These are phyloP conservation scores for Thamnophis elegans DNA, from an alignment of 2,797 vertebrate species.

Conservation along the genomic window DNA sequence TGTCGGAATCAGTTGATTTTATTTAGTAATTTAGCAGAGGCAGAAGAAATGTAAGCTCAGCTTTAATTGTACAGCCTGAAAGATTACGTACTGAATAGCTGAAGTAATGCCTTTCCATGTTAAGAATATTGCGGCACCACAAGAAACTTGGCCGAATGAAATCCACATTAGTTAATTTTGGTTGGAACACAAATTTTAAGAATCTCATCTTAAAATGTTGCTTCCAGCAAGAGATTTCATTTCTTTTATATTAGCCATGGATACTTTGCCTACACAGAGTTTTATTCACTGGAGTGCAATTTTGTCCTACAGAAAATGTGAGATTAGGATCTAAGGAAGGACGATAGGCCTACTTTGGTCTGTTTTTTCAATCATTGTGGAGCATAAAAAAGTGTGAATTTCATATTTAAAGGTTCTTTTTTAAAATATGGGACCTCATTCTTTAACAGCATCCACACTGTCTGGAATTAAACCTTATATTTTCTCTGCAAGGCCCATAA, in stretches of 20 bases:
- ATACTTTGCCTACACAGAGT: constrained; percentile 41
- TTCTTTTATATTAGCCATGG: constrained; percentile 34
- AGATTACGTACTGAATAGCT: not conserved
- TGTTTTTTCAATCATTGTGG: not conserved
- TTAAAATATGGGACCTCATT: not conserved
- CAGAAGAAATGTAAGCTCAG: not conserved
- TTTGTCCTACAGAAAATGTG: constrained; percentile 25
- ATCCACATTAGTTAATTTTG: constrained; percentile 45
- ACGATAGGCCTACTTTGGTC: not conserved
- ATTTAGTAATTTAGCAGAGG: constrained; percentile 38
- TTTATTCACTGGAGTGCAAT: constrained; percentile 42
- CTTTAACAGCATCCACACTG: not conserved
- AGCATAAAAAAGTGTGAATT: not conserved
- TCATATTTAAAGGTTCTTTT: not conserved
- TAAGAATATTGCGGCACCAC: constrained; percentile 46
- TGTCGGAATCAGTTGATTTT: constrained; percentile 20
- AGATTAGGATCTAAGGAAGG: not conserved
- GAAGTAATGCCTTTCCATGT: constrained; percentile 46
- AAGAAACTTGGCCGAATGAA: constrained; percentile 45
- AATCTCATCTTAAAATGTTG: not conserved
- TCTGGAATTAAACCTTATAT: not conserved
- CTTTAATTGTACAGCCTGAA: not conserved
- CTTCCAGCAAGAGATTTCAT: not conserved
- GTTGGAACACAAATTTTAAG: constrained; percentile 39
- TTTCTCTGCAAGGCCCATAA: not conserved